Evolutionary conservation across 92 coral and sea anemone species (phyloP).

Genomic region (Porites evermanni): DNA sequence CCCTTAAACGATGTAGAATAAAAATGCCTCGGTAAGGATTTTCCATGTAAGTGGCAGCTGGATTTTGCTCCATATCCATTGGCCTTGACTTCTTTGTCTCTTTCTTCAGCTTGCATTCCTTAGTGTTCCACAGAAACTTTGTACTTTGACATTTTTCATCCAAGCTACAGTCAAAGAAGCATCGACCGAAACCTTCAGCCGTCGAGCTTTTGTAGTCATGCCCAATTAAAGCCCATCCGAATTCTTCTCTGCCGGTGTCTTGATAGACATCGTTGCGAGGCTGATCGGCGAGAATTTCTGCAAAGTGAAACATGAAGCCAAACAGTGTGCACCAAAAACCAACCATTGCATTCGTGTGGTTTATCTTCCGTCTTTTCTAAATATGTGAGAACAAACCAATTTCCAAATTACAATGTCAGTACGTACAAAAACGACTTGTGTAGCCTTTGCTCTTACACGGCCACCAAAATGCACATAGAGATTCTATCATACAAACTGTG

Average conservation of each 20-base stretch:
- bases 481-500: too few species aligned
- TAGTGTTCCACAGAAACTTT: slow-evolving; percentile 17
- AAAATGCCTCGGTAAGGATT: slow-evolving; percentile 15
- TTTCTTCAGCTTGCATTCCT: slow-evolving; percentile 18
- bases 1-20: too few species aligned
- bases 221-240: background rate
- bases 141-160: slow-evolving; percentile 33
- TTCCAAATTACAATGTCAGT: too few species aligned
- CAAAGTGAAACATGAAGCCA: background rate
- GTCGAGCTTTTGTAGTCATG: background rate
- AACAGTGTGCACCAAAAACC: background rate
- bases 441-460: too few species aligned
- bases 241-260: background rate
- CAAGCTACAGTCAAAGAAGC: slow-evolving; percentile 14
- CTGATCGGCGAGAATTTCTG: background rate
- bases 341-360: background rate
- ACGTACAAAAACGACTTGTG: too few species aligned
- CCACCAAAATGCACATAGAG: too few species aligned
- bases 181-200: background rate
- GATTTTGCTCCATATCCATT: slow-evolving; percentile 1
- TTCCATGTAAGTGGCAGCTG: slow-evolving; percentile 34
- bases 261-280: background rate
- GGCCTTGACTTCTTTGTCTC: slow-evolving; percentile 22
- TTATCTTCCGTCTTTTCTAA: too few species aligned
- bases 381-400: too few species aligned